A percentile compares a stretch with the other conserved stretches of the same genome.
phyloP scores from a whole-genome alignment of 2,888 invertebrate genomes.

The Melolontha melolontha region DNA sequence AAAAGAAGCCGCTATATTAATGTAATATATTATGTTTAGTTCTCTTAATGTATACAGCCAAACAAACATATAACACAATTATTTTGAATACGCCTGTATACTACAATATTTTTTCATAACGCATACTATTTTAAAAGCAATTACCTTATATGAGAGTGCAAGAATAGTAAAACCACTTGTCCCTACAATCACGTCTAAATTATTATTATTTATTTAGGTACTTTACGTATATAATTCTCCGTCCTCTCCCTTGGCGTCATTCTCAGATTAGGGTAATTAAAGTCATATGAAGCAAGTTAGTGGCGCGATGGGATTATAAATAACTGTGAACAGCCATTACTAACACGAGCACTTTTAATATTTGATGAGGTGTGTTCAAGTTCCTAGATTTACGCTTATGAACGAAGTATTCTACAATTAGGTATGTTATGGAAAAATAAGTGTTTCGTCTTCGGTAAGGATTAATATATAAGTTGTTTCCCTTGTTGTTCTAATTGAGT shows the following conservation, averaged over 20 bases:
- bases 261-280: slow-evolving; percentile 53
- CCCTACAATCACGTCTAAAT: slow-evolving; percentile 31
- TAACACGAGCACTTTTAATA: slow-evolving; percentile 33
- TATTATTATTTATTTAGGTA: slow-evolving; percentile 48
- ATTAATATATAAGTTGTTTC: too few species aligned
- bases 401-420: background rate
- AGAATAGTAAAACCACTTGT: slow-evolving; percentile 1
- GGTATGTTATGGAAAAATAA: background rate
- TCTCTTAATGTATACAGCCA: too few species aligned
- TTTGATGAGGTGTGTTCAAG: slow-evolving; percentile 31
- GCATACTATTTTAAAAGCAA: too few species aligned
- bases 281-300: slow-evolving; percentile 51
- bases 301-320: slow-evolving; percentile 51
- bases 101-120: too few species aligned
- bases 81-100: too few species aligned
- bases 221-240: slow-evolving; percentile 46
- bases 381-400: slow-evolving; percentile 15
- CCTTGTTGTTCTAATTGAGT: too few species aligned
- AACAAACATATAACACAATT: too few species aligned
- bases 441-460: too few species aligned
- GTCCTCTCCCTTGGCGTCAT: slow-evolving; percentile 47
- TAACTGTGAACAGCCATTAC: slow-evolving; percentile 33
- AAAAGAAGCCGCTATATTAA: too few species aligned
- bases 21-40: too few species aligned
- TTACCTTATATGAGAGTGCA: too few species aligned